phyloP scores from a whole-genome alignment of 2,888 invertebrate species.

The Aelia acuminata region DNA sequence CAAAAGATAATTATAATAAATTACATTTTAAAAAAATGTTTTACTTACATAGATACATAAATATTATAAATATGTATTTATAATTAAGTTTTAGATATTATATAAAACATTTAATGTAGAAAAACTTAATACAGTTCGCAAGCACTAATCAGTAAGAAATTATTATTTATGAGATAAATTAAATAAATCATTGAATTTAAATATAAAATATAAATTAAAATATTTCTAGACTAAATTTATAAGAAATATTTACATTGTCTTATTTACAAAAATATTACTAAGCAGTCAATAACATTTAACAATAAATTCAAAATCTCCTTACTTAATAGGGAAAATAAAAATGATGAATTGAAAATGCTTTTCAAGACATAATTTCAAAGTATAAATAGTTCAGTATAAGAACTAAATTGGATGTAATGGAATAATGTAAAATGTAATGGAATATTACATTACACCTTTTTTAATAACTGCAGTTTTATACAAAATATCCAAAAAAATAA shows the following conservation, averaged over 20 bases:
- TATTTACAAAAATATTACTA: constrained; percentile 19
- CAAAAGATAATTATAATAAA: not conserved
- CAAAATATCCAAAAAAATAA: not conserved
- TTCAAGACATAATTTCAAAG: not conserved
- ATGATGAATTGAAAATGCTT: not conserved
- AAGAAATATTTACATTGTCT: constrained; percentile 2
- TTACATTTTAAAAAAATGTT: too few species aligned
- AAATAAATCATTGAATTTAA: not conserved
- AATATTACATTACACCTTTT: too few species aligned
- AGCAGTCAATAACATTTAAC: constrained; percentile 6
- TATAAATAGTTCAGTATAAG: not conserved
- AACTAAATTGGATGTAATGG: too few species aligned
- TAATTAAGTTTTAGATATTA: not conserved
- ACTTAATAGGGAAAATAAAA: not conserved
- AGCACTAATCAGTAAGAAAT: not conserved
- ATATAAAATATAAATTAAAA: constrained; percentile 11
- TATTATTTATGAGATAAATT: not conserved
- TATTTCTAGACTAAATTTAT: not conserved
- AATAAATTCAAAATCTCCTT: not conserved
- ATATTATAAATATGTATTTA: not conserved
- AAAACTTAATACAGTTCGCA: not conserved
- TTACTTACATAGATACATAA: too few species aligned
- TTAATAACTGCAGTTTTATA: too few species aligned
- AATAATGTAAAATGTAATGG: too few species aligned
- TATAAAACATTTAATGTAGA: not conserved